Conservation (phyloP, 1,140 invertebrate species). For the Anoplolepis gracilipes region DNA sequence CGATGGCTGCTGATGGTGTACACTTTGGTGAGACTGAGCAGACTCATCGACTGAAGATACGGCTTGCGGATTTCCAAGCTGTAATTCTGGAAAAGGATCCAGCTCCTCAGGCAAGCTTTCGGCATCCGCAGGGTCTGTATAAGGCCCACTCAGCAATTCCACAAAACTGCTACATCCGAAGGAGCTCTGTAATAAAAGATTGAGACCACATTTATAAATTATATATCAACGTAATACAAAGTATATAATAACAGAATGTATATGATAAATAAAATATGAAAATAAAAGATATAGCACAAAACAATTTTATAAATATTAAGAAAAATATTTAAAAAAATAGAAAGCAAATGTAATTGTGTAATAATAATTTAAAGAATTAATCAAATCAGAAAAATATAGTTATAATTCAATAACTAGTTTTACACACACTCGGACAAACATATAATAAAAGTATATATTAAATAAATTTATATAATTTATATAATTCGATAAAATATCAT, state of each 20-base stretch:
- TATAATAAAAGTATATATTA: background rate
- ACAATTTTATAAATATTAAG: background rate
- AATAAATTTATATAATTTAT: background rate
- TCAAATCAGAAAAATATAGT: background rate
- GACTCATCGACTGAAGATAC: slow-evolving; percentile 77
- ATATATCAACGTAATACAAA: background rate
- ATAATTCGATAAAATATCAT: slow-evolving; percentile 1
- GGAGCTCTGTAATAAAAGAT: slow-evolving; percentile 85
- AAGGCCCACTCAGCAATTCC: slow-evolving; percentile 88
- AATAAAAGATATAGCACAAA: background rate
- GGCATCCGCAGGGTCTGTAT: slow-evolving; percentile 85
- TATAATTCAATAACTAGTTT: slow-evolving; percentile 8
- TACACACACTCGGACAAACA: no score
- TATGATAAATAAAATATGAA: background rate
- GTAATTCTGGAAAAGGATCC: slow-evolving; percentile 85
- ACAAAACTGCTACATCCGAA: slow-evolving; percentile 89
- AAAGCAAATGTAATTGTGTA: background rate
- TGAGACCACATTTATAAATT: background rate
- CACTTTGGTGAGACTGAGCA: slow-evolving; percentile 70
- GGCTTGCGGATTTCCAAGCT: slow-evolving; percentile 80
- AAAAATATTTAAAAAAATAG: background rate
- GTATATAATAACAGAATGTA: background rate
- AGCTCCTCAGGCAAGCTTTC: slow-evolving; percentile 85
- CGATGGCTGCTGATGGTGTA: slow-evolving; percentile 76
- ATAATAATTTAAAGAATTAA: slow-evolving; percentile 3